Percentiles rank a stretch among this genome's conserved stretches.
These are phyloP conservation scores for Labroides dimidiatus DNA, from an alignment of 2,797 vertebrate species.

Conservation along the genomic window DNA sequence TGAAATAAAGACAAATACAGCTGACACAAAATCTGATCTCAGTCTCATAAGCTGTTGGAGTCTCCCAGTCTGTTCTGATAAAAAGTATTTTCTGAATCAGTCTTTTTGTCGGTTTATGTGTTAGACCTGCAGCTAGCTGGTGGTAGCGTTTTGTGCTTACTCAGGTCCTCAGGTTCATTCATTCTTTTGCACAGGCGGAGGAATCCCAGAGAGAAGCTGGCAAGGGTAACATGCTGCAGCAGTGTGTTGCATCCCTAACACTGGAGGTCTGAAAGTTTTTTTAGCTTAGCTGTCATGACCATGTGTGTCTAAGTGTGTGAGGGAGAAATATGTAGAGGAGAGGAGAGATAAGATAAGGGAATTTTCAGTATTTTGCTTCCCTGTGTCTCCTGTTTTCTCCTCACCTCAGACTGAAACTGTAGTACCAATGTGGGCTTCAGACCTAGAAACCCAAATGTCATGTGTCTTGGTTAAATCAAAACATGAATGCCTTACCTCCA, in stretches of 20 bases:
- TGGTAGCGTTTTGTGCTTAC: constrained; percentile 26
- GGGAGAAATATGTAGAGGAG: background rate
- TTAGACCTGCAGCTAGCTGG: constrained; percentile 1
- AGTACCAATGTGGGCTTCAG: constrained; percentile 64
- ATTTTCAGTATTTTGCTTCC: constrained; percentile 43
- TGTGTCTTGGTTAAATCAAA: constrained; percentile 71
- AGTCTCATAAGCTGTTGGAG: constrained; percentile 5
- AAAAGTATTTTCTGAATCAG: background rate
- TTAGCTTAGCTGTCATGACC: constrained; percentile 25
- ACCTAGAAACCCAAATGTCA: constrained; percentile 78
- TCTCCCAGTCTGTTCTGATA: background rate
- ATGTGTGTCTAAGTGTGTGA: constrained; percentile 12
- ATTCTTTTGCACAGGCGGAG: constrained; percentile 32
- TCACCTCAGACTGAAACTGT: constrained; percentile 62
- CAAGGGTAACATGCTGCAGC: constrained; percentile 28
- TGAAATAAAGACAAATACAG: constrained; percentile 11
- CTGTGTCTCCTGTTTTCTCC: constrained; percentile 25
- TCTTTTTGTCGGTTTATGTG: background rate
- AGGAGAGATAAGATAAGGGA: constrained; percentile 39
- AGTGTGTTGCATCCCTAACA: constrained; percentile 37
- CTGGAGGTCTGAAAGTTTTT: constrained; percentile 40
- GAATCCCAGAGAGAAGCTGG: constrained; percentile 38
- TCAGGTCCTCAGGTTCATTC: constrained; percentile 28
- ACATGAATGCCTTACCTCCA: constrained; percentile 42
- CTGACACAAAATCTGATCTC: constrained; percentile 10